A percentile compares a stretch with the other conserved stretches of the same genome.
phyloP scores from a whole-genome alignment of 1,140 invertebrate genomes.

The Uloborus diversus region DNA sequence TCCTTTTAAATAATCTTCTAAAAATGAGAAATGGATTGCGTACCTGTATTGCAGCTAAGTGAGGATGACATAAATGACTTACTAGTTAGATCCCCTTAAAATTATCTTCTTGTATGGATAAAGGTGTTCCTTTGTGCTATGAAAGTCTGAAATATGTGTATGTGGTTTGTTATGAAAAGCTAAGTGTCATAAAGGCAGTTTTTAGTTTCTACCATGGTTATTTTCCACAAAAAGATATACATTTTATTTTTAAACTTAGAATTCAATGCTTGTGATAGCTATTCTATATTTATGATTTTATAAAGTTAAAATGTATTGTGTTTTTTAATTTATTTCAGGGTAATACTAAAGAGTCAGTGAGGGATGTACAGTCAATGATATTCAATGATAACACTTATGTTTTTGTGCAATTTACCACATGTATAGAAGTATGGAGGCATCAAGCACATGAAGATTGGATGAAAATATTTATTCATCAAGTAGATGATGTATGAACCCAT shows the following conservation, averaged over 20 bases:
- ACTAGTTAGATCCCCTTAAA: no score
- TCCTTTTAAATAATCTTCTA: no score
- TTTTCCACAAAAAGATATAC: not conserved
- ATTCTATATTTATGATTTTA: not conserved
- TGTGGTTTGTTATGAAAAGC: no score
- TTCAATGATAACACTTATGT: constrained; percentile 14
- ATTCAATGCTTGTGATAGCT: not conserved
- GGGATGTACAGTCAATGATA: not conserved
- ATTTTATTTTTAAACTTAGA: not conserved
- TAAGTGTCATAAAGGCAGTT: no score
- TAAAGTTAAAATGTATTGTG: no score
- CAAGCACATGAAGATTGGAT: not conserved
- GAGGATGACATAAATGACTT: no score
- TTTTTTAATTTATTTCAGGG: not conserved
- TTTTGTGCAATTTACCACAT: constrained; percentile 9
- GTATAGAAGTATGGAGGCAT: not conserved
- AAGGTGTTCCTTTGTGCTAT: no score
- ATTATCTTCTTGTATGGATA: no score
- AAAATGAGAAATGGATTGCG: no score
- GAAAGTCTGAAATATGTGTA: no score
- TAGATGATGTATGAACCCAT: not conserved
- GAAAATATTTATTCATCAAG: constrained; percentile 26
- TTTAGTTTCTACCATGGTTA: no score
- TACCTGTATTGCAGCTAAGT: no score
- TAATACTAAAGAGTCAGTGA: constrained; percentile 5